Conservation (phyloP, 2,797 vertebrate species). For the Apogon hyalosoma region DNA sequence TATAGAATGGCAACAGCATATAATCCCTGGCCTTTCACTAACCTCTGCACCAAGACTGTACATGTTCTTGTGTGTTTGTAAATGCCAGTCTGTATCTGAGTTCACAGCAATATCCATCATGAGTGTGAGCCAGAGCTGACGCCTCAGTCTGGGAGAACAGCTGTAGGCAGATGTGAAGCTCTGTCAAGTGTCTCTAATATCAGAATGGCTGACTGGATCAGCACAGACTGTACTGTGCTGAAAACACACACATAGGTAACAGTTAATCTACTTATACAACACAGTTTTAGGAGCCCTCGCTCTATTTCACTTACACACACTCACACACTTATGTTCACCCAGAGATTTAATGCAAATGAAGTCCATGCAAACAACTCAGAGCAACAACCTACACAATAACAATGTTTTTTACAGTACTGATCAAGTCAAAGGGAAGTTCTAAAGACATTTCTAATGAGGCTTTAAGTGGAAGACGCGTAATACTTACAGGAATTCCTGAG, state of each 20-base stretch:
- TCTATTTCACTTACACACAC: not conserved
- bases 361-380: constrained; percentile 20
- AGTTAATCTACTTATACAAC: constrained; percentile 1
- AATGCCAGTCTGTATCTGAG: constrained; percentile 16
- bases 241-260: constrained; percentile 1
- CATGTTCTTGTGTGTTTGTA: constrained; percentile 15
- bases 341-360: constrained; percentile 25
- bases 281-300: not conserved
- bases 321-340: not conserved
- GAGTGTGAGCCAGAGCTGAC: constrained; percentile 56
- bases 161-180: constrained; percentile 66
- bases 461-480: not conserved
- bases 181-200: constrained; percentile 57
- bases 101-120: constrained; percentile 28
- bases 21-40: constrained; percentile 22
- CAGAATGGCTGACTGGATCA: constrained; percentile 36
- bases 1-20: constrained; percentile 6
- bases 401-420: not conserved
- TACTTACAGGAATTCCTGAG: constrained; percentile 66
- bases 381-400: not conserved
- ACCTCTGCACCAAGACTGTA: constrained; percentile 32
- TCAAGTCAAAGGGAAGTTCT: not conserved
- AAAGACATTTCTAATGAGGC: not conserved
- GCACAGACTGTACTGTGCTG: constrained; percentile 28
- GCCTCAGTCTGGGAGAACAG: constrained; percentile 61